These are phyloP conservation scores for Spermophilus dauricus DNA, from an alignment of 2,113 vertebrate species.

Conservation along the genomic window DNA sequence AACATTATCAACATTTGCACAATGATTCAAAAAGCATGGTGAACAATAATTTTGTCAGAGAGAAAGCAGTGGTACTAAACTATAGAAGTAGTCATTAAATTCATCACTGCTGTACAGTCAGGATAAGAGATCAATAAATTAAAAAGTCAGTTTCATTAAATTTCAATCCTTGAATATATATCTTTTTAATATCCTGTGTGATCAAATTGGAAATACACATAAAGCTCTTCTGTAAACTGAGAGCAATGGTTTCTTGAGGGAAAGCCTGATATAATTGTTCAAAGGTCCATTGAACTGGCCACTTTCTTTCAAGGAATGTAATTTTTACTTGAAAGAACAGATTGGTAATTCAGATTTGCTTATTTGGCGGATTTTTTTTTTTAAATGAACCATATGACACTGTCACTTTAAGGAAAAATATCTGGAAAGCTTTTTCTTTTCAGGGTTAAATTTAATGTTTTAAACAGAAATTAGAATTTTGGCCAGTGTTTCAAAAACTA, in stretches of 20 bases:
- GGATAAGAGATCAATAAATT: background rate
- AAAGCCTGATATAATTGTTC: background rate
- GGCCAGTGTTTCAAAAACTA: too few species aligned
- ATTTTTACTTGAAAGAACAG: slow-evolving; percentile 1
- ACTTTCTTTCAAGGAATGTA: background rate
- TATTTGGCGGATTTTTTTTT: background rate
- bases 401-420: slow-evolving; percentile 26
- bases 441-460: slow-evolving; percentile 57
- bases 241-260: background rate
- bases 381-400: slow-evolving; percentile 1
- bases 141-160: background rate
- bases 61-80: background rate
- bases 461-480: slow-evolving; percentile 19
- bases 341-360: slow-evolving; percentile 1
- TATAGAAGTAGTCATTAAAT: background rate
- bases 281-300: background rate
- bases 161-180: background rate
- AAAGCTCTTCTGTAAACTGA: background rate
- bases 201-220: background rate
- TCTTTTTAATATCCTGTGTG: background rate
- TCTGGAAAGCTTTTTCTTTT: background rate
- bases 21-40: background rate
- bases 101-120: background rate
- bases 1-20: background rate
- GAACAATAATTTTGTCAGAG: background rate